Evolutionary conservation across 2,113 vertebrate genomes (phyloP), one percentile per base, ranked within the genome.

Genomic region (Girardinichthys multiradiatus): DNA sequence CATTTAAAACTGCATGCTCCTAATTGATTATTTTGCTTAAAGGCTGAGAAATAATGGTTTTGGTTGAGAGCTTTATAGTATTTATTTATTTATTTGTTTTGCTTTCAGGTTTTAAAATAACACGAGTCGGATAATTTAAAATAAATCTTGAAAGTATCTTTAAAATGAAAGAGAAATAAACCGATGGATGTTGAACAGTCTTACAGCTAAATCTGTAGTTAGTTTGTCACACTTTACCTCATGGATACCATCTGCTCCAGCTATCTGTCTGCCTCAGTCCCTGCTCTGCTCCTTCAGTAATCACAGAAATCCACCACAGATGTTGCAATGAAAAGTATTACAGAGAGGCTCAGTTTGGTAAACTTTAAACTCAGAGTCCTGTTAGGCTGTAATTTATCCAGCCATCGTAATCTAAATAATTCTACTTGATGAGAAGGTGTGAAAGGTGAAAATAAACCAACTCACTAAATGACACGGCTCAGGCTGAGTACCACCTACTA

Each of bases 351-450:
- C 30, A 11, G 30, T 33, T 9, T 62, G 60, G 60, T 62, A 42
- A 64, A 64, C 4, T 24, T 21, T 30, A 12, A 51, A 48, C 26
- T 31, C 39, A 24, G 10, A 30, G 3, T 30, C 27, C 10, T 31
- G 65, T 33, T 31, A 54, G 45, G 65, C 27, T 39, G 54, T 35
- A 58, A 14, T 68, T 68, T 57, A 7, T 57, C 30, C 13, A 37
- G 24, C 29, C 24, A 3, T 31, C 30, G 33, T 1, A 57, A 57
- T 35, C 54, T 21, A 30, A n/a, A n/a, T n/a, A 33, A 57, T 68
- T 57, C 12, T 21, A 37, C 54, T 42, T 60, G 26, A 69, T 60
- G 57, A 70, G 33, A 68, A 57, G 66, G 24, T 35, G 13, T 57
- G n/a, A 70, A 70, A 68, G 24, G 1, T 42, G 33, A 42, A 27